Base-by-base conservation (phyloP, 2,888 invertebrate species). In the Lochmaea crataegi region DNA sequence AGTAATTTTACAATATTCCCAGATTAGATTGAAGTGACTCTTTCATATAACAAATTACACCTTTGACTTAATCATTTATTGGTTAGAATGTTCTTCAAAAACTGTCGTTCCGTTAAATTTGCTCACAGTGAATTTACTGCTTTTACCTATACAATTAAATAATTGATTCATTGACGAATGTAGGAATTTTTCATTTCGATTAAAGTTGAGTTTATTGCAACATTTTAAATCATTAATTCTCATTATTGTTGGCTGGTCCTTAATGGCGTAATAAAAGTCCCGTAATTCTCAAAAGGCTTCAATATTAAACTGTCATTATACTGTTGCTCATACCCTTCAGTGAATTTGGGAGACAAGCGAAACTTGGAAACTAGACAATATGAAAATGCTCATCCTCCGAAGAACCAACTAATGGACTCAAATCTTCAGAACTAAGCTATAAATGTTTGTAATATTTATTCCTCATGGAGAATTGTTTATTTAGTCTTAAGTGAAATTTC, bases 281-380 rank as follows among this genome's bases (percentile, higher is more conserved):
- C 5, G 6, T 48, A 48, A 48, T 48, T n/a, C 48, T 48, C n/a
- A 48, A 48, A 48, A 48, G 48, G 48, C 48, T 45, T 45, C 2
- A 16, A 56, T 56, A 56, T 22, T 56, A 56, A 56, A 18, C 18
- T 56, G 22, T 26, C 56, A 56, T 56, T 56, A 56, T 26, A 18
- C 56, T 56, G 56, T 9, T 56, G 22, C 22, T 16, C 16, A 56
- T 22, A 56, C 12, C 56, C 56, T 56, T 16, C 10, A 11, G 56
- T 22, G 56, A 56, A 56, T 22, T 56, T 56, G 18, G 22, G 16
- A 16, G 18, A 16, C 22, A 11, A 56, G 22, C 22, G 11, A 26
- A 56, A 18, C 11, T 11, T 22, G 56, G 56, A 56, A 56, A 56
- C 56, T 56, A 12, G 22, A 56, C 56, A 22, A 56, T 56, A 56